phyloP scores from a whole-genome alignment of 2,888 invertebrate genomes.

The Eilema depressum region DNA sequence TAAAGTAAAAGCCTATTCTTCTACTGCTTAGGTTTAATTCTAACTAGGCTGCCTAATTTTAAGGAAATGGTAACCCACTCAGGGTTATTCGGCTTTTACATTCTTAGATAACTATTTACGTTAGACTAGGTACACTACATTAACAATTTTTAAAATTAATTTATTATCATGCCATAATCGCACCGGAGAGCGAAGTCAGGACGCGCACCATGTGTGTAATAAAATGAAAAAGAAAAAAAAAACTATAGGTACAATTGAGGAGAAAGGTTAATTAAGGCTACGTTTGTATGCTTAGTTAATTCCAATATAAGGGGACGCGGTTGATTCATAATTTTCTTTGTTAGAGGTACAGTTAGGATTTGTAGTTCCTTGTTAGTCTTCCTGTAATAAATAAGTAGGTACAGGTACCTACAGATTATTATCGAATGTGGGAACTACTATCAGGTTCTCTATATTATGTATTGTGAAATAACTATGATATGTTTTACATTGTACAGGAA shows the following conservation, averaged over 20 bases:
- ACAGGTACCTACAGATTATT: not conserved
- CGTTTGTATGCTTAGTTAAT: conserved; percentile 13
- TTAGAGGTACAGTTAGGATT: conserved; percentile 31
- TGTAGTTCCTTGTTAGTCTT: conserved; percentile 8
- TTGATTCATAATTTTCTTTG: conserved; percentile 42
- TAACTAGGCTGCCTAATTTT: no score
- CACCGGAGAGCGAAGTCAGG: no score
- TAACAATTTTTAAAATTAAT: no score
- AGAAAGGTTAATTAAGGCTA: conserved; percentile 1
- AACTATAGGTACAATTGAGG: not conserved
- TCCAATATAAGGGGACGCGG: conserved; percentile 23
- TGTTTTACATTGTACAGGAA: not conserved
- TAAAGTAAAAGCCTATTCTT: no score
- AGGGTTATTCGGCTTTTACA: no score
- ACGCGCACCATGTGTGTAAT: no score
- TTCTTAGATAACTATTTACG: no score
- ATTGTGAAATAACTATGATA: not conserved
- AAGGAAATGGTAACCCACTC: no score
- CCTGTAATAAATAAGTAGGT: conserved; percentile 1
- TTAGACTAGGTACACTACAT: no score
- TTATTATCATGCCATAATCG: no score
- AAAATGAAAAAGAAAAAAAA: no score
- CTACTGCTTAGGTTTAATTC: no score
- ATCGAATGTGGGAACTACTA: not conserved
- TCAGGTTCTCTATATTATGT: not conserved